phyloP scores from a whole-genome alignment of 2,797 vertebrate species.

The Gambelia wislizenii region DNA sequence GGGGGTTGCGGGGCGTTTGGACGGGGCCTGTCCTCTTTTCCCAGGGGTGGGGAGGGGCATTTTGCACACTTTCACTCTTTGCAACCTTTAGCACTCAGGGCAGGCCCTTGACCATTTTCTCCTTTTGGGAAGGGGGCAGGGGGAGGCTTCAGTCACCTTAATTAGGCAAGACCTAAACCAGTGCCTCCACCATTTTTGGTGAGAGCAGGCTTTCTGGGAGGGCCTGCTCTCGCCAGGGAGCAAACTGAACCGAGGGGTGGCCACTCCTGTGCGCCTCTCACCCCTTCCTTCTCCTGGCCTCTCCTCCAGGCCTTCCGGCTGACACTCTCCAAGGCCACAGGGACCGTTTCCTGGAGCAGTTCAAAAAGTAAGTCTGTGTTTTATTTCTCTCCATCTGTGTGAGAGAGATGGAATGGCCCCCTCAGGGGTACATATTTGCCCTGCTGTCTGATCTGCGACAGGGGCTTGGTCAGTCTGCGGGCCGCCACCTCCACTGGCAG shows the following conservation, averaged over 20 bases:
- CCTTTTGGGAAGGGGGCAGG: background rate
- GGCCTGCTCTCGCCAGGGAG: too few relatives aligned
- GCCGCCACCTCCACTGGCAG: too few relatives aligned
- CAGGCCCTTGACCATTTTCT: background rate
- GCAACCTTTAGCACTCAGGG: background rate
- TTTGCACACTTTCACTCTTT: background rate
- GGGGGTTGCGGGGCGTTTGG: too few relatives aligned
- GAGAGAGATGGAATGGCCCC: background rate
- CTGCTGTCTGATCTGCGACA: too few relatives aligned
- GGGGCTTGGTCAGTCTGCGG: background rate
- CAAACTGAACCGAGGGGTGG: too few relatives aligned
- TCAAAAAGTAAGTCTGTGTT: constrained; percentile 88
- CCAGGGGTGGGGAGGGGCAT: background rate
- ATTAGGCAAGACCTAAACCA: background rate
- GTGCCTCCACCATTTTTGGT: background rate
- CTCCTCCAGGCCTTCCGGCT: constrained; percentile 90
- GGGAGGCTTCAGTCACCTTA: background rate
- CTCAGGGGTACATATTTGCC: background rate
- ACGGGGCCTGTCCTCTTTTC: too few relatives aligned
- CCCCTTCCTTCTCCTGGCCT: background rate
- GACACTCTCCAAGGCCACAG: constrained; percentile 97
- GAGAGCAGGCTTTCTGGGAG: too few relatives aligned
- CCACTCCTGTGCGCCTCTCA: too few relatives aligned
- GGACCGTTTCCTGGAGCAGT: constrained; percentile 98
- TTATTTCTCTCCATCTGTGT: background rate